phyloP scores from a whole-genome alignment of 2,797 vertebrate genomes.

The Scolopax rusticola region DNA sequence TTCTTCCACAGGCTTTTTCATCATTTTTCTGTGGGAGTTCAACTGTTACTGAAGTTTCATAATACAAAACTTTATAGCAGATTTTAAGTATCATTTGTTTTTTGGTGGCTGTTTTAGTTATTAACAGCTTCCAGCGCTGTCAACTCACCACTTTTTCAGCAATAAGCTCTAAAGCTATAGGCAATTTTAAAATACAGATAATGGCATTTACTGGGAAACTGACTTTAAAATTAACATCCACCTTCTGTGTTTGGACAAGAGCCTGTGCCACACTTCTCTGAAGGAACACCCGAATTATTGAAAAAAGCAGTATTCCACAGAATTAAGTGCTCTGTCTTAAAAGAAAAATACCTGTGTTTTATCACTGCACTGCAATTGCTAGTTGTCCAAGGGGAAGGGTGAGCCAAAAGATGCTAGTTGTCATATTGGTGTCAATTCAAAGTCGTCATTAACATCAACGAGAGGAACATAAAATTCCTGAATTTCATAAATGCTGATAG shows the following conservation, averaged over 20 bases:
- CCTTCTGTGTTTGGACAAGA: slow-evolving; percentile 13
- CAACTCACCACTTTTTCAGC: slow-evolving; percentile 61
- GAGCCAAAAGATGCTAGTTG: background rate
- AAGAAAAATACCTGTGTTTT: slow-evolving; percentile 13
- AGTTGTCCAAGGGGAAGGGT: background rate
- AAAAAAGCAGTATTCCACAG: slow-evolving; percentile 61
- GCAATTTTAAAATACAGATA: slow-evolving; percentile 63
- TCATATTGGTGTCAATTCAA: slow-evolving; percentile 98
- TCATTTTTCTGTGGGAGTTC: slow-evolving; percentile 71
- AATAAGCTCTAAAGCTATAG: slow-evolving; percentile 36
- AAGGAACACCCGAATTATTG: slow-evolving; percentile 47
- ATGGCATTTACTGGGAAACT: slow-evolving; percentile 59
- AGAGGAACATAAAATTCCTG: slow-evolving; percentile 98
- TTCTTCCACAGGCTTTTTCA: slow-evolving; percentile 73
- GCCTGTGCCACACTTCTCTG: slow-evolving; percentile 39
- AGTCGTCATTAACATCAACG: slow-evolving; percentile 98
- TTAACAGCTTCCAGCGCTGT: slow-evolving; percentile 83
- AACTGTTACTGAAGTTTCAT: slow-evolving; percentile 50
- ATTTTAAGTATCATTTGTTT: slow-evolving; percentile 30
- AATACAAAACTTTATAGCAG: slow-evolving; percentile 49
- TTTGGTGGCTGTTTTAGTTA: slow-evolving; percentile 67
- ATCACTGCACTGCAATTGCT: slow-evolving; percentile 10
- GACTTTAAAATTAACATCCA: slow-evolving; percentile 24
- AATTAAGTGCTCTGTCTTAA: slow-evolving; percentile 57
- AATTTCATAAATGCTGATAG: slow-evolving; percentile 98